A percentile compares a stretch with the other conserved stretches of the same genome.
These are phyloP conservation scores for Phlogophora meticulosa DNA, from an alignment of 2,888 invertebrate genomes.

Conservation along the genomic window DNA sequence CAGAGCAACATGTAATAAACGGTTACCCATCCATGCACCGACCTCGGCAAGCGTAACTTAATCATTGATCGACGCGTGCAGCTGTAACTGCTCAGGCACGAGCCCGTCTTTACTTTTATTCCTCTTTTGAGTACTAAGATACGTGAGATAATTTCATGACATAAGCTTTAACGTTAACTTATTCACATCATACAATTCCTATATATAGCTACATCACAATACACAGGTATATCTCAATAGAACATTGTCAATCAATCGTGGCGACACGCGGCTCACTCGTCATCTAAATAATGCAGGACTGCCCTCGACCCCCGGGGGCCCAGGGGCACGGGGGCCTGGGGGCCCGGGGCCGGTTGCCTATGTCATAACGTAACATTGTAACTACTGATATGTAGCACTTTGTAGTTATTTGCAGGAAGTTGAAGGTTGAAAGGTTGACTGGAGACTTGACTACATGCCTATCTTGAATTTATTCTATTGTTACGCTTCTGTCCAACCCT, in stretches of 20 bases:
- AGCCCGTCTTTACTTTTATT: neutral
- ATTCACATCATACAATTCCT: too few species aligned
- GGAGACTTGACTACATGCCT: neutral
- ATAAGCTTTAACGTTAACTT: neutral
- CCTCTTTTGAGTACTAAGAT: slow-evolving; percentile 1
- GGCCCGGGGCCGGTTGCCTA: too few species aligned
- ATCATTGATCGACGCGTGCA: too few species aligned
- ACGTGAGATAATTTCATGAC: slow-evolving; percentile 6
- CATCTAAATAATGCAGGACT: slow-evolving; percentile 65
- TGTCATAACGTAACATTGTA: slow-evolving; percentile 45
- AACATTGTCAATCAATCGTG: slow-evolving; percentile 61
- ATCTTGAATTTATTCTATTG: neutral
- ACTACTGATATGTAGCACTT: slow-evolving; percentile 35
- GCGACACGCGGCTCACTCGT: slow-evolving; percentile 47
- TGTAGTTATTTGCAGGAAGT: slow-evolving; percentile 1
- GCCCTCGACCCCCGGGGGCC: slow-evolving; percentile 24
- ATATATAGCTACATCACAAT: neutral
- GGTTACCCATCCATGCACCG: too few species aligned
- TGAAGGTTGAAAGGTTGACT: slow-evolving; percentile 5
- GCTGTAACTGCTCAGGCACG: too few species aligned
- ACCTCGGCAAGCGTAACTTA: too few species aligned
- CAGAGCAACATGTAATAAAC: too few species aligned
- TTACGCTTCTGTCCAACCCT: too few species aligned
- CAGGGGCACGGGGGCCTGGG: neutral
- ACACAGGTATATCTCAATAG: slow-evolving; percentile 43